Percentiles rank a stretch among this genome's conserved stretches.
phyloP scores from a whole-genome alignment of 2,888 invertebrate species.

The Tetropium fuscum region DNA sequence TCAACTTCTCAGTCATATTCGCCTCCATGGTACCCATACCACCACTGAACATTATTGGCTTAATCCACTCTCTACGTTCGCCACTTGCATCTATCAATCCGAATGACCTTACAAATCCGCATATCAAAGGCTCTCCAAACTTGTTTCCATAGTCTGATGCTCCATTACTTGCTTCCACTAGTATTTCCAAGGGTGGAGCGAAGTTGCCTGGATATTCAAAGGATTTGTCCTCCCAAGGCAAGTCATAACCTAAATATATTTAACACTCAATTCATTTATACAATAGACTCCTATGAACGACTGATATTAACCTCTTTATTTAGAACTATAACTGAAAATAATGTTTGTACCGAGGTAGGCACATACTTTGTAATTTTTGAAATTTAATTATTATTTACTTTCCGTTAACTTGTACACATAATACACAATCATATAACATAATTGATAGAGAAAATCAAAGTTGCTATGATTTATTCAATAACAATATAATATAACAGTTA shows the following conservation, averaged over 20 bases:
- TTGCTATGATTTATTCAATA: too few species aligned
- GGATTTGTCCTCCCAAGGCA: constrained; percentile 87
- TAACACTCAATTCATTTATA: too few species aligned
- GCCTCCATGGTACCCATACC: constrained; percentile 88
- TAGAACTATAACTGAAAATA: too few species aligned
- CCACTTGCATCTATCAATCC: constrained; percentile 76
- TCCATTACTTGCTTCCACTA: constrained; percentile 96
- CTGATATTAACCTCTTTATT: too few species aligned
- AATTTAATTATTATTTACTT: too few species aligned
- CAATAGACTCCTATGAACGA: too few species aligned
- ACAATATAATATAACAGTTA: too few species aligned
- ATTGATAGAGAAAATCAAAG: too few species aligned
- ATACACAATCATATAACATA: too few species aligned
- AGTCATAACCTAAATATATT: constrained; percentile 80
- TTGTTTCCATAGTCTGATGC: constrained; percentile 99
- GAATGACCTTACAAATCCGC: constrained; percentile 93
- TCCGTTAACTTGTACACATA: too few species aligned
- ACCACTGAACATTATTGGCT: constrained; percentile 99
- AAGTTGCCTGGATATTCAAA: constrained; percentile 89
- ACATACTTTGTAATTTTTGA: too few species aligned
- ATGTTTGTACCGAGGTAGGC: too few species aligned
- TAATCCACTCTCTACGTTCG: constrained; percentile 89
- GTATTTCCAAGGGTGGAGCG: constrained; percentile 88
- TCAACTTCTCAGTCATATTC: constrained; percentile 81
- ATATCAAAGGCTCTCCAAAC: constrained; percentile 95